Conservation (phyloP, 2,888 invertebrate species). For the Drosophila putrida region DNA sequence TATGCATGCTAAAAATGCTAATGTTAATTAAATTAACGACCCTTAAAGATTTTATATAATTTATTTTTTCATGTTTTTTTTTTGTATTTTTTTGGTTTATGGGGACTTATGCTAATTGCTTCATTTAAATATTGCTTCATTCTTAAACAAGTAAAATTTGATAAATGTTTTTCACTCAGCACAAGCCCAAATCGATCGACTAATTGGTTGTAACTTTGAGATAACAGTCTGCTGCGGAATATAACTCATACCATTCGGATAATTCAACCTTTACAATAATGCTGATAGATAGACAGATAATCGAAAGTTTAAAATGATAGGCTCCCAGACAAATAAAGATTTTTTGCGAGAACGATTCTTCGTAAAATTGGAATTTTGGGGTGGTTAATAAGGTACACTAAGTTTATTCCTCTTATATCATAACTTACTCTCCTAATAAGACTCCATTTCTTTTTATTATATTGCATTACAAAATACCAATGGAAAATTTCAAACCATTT, state of each 20-base stretch:
- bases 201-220: conserved; percentile 42
- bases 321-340: not conserved
- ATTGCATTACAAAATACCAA: no score
- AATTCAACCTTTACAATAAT: conserved; percentile 4
- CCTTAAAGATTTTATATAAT: conserved; percentile 57
- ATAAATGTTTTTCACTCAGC: conserved; percentile 60
- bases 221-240: conserved; percentile 7
- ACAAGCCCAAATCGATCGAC: conserved; percentile 36
- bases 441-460: no score
- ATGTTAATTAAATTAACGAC: conserved; percentile 76
- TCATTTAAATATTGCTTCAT: conserved; percentile 38
- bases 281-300: conserved; percentile 26
- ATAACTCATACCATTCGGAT: not conserved
- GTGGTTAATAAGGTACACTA: no score
- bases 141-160: conserved; percentile 46
- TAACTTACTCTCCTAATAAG: no score
- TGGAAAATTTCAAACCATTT: no score
- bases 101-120: conserved; percentile 41
- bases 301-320: conserved; percentile 8
- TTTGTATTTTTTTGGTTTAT: not conserved
- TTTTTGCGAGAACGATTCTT: not conserved
- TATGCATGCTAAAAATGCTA: conserved; percentile 71
- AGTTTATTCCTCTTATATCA: no score
- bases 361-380: not conserved
- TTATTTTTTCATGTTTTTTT: conserved; percentile 44